A percentile compares a stretch with the other conserved stretches of the same genome.
Conservation (phyloP, 1,140 invertebrate genomes). For the Batillaria attramentaria region DNA sequence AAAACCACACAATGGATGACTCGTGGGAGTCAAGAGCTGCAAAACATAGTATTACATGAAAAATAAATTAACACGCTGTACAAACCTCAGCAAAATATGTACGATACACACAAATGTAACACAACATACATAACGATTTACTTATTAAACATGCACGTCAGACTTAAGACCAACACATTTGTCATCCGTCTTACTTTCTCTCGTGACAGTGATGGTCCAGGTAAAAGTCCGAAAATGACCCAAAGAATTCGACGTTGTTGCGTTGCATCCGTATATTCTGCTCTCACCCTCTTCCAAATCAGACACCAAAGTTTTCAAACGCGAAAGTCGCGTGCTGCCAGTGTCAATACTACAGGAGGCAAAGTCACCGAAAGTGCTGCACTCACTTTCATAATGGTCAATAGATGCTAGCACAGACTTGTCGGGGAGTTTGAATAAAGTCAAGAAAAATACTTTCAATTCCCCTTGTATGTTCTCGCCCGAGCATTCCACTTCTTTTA, state of each 20-base stretch:
- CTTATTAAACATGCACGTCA: not conserved
- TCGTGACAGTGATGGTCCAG: not conserved
- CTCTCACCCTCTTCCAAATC: not conserved
- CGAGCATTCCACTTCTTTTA: constrained; percentile 4
- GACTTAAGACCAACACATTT: not conserved
- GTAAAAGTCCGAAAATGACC: not conserved
- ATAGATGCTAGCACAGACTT: not conserved
- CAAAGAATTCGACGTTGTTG: not conserved
- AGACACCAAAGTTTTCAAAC: not conserved
- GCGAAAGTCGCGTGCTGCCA: not conserved
- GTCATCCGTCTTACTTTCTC: not conserved
- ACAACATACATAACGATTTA: not conserved
- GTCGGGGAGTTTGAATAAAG: not conserved
- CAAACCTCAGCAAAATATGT: too few relatives aligned
- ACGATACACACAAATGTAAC: not conserved
- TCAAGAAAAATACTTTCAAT: not conserved
- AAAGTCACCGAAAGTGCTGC: not conserved
- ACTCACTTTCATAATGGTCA: not conserved
- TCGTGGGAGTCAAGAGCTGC: too few relatives aligned
- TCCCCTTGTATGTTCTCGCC: not conserved
- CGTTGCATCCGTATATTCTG: constrained; percentile 3
- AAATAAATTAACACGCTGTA: too few relatives aligned
- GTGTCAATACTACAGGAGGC: not conserved
- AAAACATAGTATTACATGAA: too few relatives aligned
- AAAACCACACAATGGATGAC: too few relatives aligned